Percentiles rank a stretch among this genome's conserved stretches.
phyloP scores from a whole-genome alignment of 2,113 vertebrate species.

The Chlamydotis undulata region DNA sequence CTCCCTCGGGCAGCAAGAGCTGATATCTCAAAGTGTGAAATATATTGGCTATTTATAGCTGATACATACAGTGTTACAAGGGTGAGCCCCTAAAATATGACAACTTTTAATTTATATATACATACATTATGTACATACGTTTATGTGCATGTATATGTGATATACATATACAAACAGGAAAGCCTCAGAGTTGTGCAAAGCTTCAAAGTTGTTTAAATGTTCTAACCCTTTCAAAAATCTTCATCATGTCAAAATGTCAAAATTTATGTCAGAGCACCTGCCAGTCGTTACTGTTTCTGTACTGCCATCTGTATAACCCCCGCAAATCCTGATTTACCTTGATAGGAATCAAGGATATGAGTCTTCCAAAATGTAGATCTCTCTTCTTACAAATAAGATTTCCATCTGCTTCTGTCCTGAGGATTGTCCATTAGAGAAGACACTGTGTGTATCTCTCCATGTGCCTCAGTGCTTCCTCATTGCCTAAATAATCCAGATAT shows the following conservation, averaged over 20 bases:
- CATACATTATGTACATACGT: fast-evolving
- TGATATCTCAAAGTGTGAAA: background rate
- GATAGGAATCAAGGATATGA: background rate
- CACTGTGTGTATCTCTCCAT: background rate
- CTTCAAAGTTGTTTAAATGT: background rate
- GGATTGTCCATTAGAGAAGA: background rate
- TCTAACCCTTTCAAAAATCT: background rate
- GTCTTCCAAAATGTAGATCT: background rate
- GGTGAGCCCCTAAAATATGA: background rate
- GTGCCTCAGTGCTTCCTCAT: background rate
- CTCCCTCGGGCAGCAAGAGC: fast-evolving
- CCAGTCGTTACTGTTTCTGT: background rate
- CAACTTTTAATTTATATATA: no score
- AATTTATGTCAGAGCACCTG: background rate
- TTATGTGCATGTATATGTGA: fast-evolving
- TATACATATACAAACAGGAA: background rate
- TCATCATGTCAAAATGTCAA: background rate
- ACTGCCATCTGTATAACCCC: background rate
- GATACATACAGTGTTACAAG: fast-evolving
- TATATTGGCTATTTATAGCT: no score
- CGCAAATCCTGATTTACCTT: background rate
- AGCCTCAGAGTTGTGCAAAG: background rate
- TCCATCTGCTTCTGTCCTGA: background rate
- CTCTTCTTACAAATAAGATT: background rate
- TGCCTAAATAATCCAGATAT: background rate